phyloP scores from a whole-genome alignment of 2,113 vertebrate species.

The Abramis brama region DNA sequence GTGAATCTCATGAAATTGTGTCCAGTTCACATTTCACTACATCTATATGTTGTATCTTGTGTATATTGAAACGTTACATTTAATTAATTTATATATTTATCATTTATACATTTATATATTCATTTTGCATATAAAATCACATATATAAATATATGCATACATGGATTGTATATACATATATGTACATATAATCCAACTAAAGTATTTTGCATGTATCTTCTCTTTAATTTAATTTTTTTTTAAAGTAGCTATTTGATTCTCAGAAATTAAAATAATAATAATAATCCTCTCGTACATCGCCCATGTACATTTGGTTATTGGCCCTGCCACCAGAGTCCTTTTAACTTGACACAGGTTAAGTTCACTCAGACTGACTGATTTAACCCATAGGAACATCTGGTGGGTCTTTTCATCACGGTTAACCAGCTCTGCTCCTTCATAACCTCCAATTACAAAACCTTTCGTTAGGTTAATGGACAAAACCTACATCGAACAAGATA shows the following conservation, averaged over 20 bases:
- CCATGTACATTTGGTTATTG: background rate
- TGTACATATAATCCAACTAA: too few species aligned
- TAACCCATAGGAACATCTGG: conserved; percentile 14
- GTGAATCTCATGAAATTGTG: background rate
- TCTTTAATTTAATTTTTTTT: background rate
- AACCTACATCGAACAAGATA: conserved; percentile 32
- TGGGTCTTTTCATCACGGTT: background rate
- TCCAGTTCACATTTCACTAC: background rate
- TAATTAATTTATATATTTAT: too few species aligned
- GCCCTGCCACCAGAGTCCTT: background rate
- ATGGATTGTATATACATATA: too few species aligned
- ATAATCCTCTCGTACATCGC: background rate
- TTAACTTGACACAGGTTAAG: conserved; percentile 13
- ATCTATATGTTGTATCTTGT: too few species aligned
- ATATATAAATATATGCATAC: too few species aligned
- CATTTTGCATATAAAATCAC: too few species aligned
- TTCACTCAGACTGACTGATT: background rate
- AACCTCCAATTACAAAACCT: conserved; percentile 37
- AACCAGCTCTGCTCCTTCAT: conserved; percentile 4
- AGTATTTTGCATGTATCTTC: background rate
- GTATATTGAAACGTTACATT: too few species aligned
- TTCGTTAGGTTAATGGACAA: conserved; percentile 27
- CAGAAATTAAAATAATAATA: background rate
- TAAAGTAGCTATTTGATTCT: background rate
- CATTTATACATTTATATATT: too few species aligned